phyloP scores from a whole-genome alignment of 2,113 vertebrate genomes.

The Cichladusa arquata region DNA sequence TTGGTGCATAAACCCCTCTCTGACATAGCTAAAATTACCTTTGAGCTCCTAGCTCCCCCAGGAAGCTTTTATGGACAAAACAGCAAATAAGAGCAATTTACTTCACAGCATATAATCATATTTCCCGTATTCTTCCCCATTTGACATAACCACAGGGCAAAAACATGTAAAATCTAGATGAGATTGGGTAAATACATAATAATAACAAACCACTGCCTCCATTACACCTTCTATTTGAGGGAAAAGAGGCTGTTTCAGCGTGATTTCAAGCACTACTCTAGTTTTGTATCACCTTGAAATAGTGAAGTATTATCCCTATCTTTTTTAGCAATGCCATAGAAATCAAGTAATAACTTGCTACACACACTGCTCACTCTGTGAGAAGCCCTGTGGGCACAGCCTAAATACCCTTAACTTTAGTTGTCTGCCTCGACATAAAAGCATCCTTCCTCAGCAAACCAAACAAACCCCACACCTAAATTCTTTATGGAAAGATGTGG shows the following conservation, averaged over 20 bases:
- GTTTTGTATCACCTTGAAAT: background rate
- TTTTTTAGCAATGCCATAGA: background rate
- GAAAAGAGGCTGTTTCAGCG: background rate
- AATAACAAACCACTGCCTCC: background rate
- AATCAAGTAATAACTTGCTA: constrained; percentile 33
- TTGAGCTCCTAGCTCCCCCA: background rate
- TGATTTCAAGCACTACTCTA: background rate
- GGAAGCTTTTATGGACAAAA: constrained; percentile 3
- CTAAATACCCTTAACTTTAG: constrained; percentile 14
- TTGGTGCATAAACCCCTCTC: background rate
- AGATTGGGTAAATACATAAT: background rate
- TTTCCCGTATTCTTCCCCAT: background rate
- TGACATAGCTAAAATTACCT: background rate
- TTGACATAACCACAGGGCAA: background rate
- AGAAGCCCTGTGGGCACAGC: constrained; percentile 17
- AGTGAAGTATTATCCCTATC: background rate
- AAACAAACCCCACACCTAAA: constrained; percentile 9
- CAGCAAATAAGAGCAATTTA: constrained; percentile 29
- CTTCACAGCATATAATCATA: background rate
- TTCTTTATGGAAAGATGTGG: background rate
- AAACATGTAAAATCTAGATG: background rate
- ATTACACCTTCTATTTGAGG: background rate
- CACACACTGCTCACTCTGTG: background rate
- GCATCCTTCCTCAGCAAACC: constrained; percentile 41
- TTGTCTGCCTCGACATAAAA: constrained; percentile 11